Base-by-base conservation (phyloP, 2,888 invertebrate genomes). In the Polyploca ridens region DNA sequence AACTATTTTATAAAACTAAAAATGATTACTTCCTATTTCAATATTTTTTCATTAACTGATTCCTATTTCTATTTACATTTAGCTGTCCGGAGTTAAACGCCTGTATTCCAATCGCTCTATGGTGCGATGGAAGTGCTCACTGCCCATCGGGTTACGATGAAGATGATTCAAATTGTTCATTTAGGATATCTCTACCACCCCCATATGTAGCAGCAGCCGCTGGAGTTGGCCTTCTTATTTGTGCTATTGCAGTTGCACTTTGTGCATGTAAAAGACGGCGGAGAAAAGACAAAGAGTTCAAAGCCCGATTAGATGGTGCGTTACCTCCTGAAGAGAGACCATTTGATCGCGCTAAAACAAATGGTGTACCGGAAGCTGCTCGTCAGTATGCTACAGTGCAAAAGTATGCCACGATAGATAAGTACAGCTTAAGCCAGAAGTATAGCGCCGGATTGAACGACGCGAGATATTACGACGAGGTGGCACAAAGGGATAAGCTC, bases 111-210 rank as follows among this genome's bases (percentile, higher is more conserved):
- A 95, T 96, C 1, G 95, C 96, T 1, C 85, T 97, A 5, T 97
- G 97, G 97, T 97, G 97, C 86, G 97, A 97, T 83, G 97, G 97
- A 0, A 95, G 96, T 58, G 92, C 95, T 1, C 97, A 97, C 81
- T 97, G 97, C 82, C 97, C 97, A 14, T 97, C 97, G 5, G 97
- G 97, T 1, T 97, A 95, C 86, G 97, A 97, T 83, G 97, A 97
- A 89, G 96, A 96, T 72, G 97, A 97, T 78, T 94, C 95, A 1
- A 97, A 97, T 80, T 97, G 97, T 84, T 96, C 96, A 33, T 96
- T 96, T 72, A 95, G 95, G 66, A 95, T 96, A 77, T 95, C 96
- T 16, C 90, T 96, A 62, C 96, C 96, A 5, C 92, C 96, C 58
- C 94, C 96, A 11, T 96, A 96, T 81, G 94, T 96, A n/a, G 95